Base-by-base conservation (phyloP, 2,888 invertebrate species). In the Nemotelus pantherinus region DNA sequence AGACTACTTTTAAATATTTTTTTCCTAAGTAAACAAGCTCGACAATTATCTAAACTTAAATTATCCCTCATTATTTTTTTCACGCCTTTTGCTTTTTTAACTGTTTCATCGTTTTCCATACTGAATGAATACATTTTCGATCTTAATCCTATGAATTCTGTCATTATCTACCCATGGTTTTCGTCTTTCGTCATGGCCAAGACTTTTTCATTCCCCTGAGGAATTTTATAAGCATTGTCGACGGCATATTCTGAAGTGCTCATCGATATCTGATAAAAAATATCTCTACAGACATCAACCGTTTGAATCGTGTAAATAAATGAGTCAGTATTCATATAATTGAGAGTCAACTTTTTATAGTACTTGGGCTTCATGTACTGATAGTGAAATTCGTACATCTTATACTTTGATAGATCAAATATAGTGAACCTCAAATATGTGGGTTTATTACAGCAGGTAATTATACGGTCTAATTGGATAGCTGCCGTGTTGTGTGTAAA, bases 111-210 rank as follows among this genome's bases (percentile, higher is more conserved):
- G 3, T 47, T 4, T 4, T 67, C 47, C 10, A 67, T 10, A 3
- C 25, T 45, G 3, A 67, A 41, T 2, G 67, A 45, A 67, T 67
- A 67, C 67, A 67, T 67, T 45, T 67, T 67, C 3, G 45, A 45
- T 67, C 67, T 44, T 67, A 67, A 43, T 45, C 45, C 67, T 47
- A 44, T 5, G 45, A 67, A 67, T 5, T 67, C 45, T 3, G 47
- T 9, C 67, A 67, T 67, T 45, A 67, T 67, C 45, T 67, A 45
- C 3, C 67, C 67, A 67, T 45, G 57, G 10, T 50, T 43, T 6
- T 25, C 3, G 41, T 25, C n/a, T 3, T 6, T n/a, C n/a, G n/a
- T 50, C 4, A 2, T 7, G 10, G 3, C 6, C 39, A 39, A 25
- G 25, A 53, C 25, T 47, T 39, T 9, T 63, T 25, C 58, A 58